These are phyloP conservation scores for Crypturellus undulatus DNA, from an alignment of 2,113 vertebrate species.

Conservation along the genomic window DNA sequence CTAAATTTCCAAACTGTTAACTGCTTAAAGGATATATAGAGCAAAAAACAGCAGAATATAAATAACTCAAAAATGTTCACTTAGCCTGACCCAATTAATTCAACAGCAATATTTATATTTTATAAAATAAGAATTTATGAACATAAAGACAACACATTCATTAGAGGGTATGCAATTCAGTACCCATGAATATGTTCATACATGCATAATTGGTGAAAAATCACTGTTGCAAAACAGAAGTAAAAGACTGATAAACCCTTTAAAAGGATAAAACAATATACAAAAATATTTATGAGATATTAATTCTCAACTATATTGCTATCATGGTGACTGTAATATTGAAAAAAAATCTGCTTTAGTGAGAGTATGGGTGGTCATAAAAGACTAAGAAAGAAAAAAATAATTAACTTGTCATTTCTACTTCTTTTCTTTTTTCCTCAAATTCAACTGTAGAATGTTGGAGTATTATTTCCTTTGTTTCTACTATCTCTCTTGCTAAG, in stretches of 20 bases:
- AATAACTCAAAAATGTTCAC: fast-evolving
- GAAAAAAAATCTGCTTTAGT: neutral
- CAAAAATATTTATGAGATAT: neutral
- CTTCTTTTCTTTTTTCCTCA: neutral
- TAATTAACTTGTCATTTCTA: neutral
- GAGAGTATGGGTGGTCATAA: neutral
- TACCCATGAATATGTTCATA: neutral
- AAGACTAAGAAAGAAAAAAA: neutral
- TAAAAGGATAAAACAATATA: neutral
- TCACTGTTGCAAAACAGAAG: neutral
- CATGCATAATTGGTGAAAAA: neutral
- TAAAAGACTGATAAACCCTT: neutral
- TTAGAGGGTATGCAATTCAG: neutral
- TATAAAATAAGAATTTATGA: neutral
- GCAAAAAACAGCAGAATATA: neutral
- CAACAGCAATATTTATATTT: neutral
- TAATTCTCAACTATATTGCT: neutral
- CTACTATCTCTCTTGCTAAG: neutral
- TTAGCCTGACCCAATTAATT: neutral
- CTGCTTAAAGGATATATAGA: neutral
- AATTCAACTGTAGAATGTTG: neutral
- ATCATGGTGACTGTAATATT: neutral
- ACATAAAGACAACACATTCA: neutral
- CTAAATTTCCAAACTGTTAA: neutral
- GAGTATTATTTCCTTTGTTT: neutral